A percentile compares a stretch with the other conserved stretches of the same genome.
phyloP scores from a whole-genome alignment of 2,797 vertebrate species.

The Diglossa cyanea region DNA sequence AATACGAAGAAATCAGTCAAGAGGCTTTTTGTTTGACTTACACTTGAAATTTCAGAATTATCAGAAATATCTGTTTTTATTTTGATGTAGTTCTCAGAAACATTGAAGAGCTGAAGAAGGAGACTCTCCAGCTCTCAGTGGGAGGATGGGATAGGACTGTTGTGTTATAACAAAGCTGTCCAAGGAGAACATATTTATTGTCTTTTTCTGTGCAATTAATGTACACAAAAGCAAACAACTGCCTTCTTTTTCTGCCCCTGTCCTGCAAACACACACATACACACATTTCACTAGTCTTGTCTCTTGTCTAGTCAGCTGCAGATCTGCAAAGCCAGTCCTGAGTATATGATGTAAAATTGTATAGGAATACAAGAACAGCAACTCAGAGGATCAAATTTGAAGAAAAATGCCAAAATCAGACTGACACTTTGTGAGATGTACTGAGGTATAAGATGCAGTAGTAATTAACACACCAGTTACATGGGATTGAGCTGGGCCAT shows the following conservation, averaged over 20 bases:
- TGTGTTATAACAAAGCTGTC: background rate
- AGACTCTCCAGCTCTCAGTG: background rate
- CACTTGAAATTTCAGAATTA: background rate
- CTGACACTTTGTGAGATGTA: accelerated
- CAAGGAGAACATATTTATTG: background rate
- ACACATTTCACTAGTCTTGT: background rate
- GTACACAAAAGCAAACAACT: background rate
- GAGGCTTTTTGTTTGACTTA: background rate
- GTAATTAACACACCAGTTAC: background rate
- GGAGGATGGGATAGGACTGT: background rate
- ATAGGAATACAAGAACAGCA: background rate
- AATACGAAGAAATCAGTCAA: background rate
- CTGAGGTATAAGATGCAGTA: background rate
- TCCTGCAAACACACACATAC: background rate
- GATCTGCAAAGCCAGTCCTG: background rate
- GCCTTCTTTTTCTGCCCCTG: background rate
- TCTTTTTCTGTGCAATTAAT: background rate
- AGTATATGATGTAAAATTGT: background rate
- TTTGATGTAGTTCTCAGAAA: background rate
- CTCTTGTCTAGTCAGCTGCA: background rate
- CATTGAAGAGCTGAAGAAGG: background rate
- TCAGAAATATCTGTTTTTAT: background rate
- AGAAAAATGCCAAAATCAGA: background rate
- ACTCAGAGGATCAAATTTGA: background rate
- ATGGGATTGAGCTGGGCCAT: background rate